These are phyloP conservation scores for Ostrea denselamellosa DNA, from an alignment of 1,140 invertebrate genomes.

Conservation along the genomic window DNA sequence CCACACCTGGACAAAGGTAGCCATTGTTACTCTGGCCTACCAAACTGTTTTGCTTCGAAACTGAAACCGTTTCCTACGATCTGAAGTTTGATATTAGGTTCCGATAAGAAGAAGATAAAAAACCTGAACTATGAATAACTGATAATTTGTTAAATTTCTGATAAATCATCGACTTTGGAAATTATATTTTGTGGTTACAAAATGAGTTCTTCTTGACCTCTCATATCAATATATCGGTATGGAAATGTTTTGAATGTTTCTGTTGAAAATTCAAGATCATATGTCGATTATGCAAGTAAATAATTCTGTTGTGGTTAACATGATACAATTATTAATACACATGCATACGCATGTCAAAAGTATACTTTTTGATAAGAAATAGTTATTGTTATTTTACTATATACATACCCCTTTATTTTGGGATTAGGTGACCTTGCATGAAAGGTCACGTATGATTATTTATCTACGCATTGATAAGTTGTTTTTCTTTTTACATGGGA, in stretches of 20 bases:
- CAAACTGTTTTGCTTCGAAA: constrained; percentile 4
- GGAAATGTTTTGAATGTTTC: background rate
- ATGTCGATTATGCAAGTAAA: background rate
- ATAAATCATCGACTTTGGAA: background rate
- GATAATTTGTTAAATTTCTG: constrained; percentile 15
- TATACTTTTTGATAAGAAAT: no score
- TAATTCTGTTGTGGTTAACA: background rate
- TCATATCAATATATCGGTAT: background rate
- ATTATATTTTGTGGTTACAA: background rate
- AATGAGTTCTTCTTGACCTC: background rate
- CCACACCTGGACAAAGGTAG: constrained; percentile 22
- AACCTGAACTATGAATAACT: background rate
- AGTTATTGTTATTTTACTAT: no score
- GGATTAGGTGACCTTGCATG: no score
- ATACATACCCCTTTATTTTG: no score
- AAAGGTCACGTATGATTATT: no score
- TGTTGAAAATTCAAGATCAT: background rate
- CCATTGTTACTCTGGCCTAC: background rate
- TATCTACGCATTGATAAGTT: no score
- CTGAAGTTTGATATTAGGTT: background rate
- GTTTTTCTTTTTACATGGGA: background rate
- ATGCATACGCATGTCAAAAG: no score
- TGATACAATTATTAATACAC: no score
- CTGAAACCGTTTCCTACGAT: background rate
- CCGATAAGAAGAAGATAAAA: background rate